phyloP scores from a whole-genome alignment of 2,797 vertebrate species.

The Darevskia mixta region DNA sequence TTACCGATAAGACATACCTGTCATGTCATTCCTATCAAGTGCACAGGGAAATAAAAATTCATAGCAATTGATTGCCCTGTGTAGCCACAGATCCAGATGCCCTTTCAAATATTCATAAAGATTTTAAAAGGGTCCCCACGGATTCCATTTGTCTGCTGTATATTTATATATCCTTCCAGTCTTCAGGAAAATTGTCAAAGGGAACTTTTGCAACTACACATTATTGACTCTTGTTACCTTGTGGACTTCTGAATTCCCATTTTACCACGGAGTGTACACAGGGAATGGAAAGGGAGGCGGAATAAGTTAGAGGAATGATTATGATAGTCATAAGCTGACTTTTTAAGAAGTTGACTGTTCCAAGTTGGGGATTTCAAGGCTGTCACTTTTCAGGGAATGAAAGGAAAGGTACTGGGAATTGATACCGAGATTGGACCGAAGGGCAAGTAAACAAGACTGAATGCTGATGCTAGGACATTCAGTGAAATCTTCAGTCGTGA shows the following conservation, averaged over 20 bases:
- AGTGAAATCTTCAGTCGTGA: not conserved
- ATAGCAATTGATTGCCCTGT: slow-evolving; percentile 64
- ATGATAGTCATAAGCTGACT: slow-evolving; percentile 21
- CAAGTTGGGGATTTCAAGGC: slow-evolving; percentile 33
- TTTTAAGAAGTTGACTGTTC: slow-evolving; percentile 44
- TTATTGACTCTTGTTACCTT: slow-evolving; percentile 61
- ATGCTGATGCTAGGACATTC: not conserved
- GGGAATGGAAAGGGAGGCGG: slow-evolving; percentile 27
- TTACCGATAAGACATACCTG: slow-evolving; percentile 59
- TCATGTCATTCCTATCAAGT: slow-evolving; percentile 44
- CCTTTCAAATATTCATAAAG: slow-evolving; percentile 76
- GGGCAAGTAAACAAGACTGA: slow-evolving; percentile 3
- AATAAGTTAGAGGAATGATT: slow-evolving; percentile 54
- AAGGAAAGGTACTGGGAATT: slow-evolving; percentile 23
- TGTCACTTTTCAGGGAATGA: slow-evolving; percentile 33
- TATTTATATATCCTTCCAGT: slow-evolving; percentile 62
- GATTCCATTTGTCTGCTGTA: slow-evolving; percentile 57
- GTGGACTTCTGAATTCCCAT: slow-evolving; percentile 40
- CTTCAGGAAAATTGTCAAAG: slow-evolving; percentile 68
- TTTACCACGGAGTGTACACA: slow-evolving; percentile 2
- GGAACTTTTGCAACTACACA: slow-evolving; percentile 47
- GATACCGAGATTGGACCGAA: not conserved
- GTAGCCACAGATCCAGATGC: slow-evolving; percentile 60
- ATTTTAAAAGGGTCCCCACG: slow-evolving; percentile 62
- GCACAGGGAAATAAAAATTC: slow-evolving; percentile 74